Evolutionary conservation across 1,140 invertebrate species (phyloP), one percentile per base, ranked within the genome.

Genomic region (Heliconius congener): DNA sequence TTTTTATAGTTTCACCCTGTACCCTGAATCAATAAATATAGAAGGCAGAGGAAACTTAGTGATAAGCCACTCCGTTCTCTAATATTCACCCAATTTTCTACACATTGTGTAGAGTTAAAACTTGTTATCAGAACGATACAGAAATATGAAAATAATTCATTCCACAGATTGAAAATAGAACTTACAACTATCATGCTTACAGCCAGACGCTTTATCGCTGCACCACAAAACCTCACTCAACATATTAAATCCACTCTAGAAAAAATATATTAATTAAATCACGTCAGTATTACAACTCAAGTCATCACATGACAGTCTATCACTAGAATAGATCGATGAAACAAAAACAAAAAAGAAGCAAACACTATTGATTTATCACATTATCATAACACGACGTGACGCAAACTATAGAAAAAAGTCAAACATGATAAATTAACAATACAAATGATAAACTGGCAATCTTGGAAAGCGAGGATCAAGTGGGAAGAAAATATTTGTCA

Each of bases 401-500:
- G 2, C 6, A 1, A 57, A 34, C 34, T 55, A 74, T n/a, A 52
- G 5, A 57, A 52, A 27, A n/a, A 57, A 74, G 27, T 55, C 73
- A 74, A 74, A 74, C 2, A 60, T 66, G 60, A 75, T 57, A 75
- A 60, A 75, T 39, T 57, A 75, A 66, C n/a, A 75, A 50, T 75
- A 60, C 42, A 60, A 60, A 75, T 75, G 74, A 75, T 75, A 75
- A 75, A 60, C 74, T 55, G 39, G 74, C 74, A 75, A 75, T 75
- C 18, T 23, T 50, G 18, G 34, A 42, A 60, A 75, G 55, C 60
- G 74, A 55, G 27, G 55, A 60, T 42, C n/a, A 16, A 13, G 27
- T 18, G n/a, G 30, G 74, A 39, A 60, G 23, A 74, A 46, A 74
- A 16, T 55, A 27, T 73, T 42, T 74, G 27, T 23, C 73, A 34